Base-by-base conservation (phyloP, 2,797 vertebrate species). In the Gymnocypris eckloni region DNA sequence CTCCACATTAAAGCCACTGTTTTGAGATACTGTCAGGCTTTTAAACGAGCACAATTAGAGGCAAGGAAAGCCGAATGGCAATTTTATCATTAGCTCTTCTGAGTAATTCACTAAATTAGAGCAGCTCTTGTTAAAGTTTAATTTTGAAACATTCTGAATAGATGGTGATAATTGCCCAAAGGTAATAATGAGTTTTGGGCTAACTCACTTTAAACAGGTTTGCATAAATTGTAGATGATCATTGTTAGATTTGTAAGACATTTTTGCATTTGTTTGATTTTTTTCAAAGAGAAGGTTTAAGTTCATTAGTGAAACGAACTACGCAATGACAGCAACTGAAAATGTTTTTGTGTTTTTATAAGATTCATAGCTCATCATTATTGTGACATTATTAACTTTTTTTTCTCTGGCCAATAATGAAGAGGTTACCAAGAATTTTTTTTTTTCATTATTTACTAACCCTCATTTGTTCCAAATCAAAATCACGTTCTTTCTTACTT, bases 81-180 rank as follows among this genome's bases (percentile, higher is more conserved):
- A 78, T 88, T 87, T 87, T 84, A 88, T 88, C 87, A 89, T 89
- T 88, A 88, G 79, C 85, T 86, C 77, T 69, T 22, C 79, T 85
- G 79, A 86, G 56, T 85, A 85, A 89, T 88, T 86, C 52, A 67
- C 43, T 82, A 66, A 78, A 88, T 88, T 86, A 86, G 48, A 77
- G 16, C 75, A 66, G 72, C 72, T 82, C 76, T 88, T 78, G 86
- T 89, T 89, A 89, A 76, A 88, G 70, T 85, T 80, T 85, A 85
- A 85, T 85, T 85, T 61, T 80, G 43, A 85, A 85, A 79, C 76
- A 79, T 85, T 85, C 67, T 64, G 83, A 85, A 85, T 85, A 79
- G 76, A 85, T 61, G 77, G 83, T 61, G 52, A 61, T 85, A 85
- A 85, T 71, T 85, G 67, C 48, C 41, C 25, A 18, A 39, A 61